Evolutionary conservation across 2,113 vertebrate genomes (phyloP).

Genomic region (Pipa parva): DNA sequence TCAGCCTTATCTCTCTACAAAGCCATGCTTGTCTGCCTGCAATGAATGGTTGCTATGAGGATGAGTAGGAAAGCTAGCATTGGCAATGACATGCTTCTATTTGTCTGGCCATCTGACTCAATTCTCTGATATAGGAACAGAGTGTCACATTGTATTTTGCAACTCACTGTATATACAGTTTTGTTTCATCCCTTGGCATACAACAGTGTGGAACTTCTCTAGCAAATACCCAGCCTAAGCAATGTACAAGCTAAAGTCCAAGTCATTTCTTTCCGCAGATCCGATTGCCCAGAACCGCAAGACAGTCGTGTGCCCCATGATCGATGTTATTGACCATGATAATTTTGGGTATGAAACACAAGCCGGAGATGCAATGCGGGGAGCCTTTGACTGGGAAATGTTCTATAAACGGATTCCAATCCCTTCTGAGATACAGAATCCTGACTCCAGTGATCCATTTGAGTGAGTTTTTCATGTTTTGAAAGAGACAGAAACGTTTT

Average conservation of each 20-base stretch:
- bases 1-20: neutral
- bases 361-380: conserved; percentile 93
- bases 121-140: conserved; percentile 15
- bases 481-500: too few species aligned
- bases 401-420: conserved; percentile 97
- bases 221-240: too few species aligned
- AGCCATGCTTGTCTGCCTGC: conserved; percentile 4
- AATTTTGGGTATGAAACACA: conserved; percentile 94
- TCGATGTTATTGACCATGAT: conserved; percentile 95
- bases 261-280: conserved; percentile 64
- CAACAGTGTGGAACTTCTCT: too few species aligned
- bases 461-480: conserved; percentile 71
- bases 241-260: too few species aligned
- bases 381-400: conserved; percentile 98
- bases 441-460: conserved; percentile 89
- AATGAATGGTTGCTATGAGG: conserved; percentile 3
- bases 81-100: conserved; percentile 12
- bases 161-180: neutral
- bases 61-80: conserved; percentile 1
- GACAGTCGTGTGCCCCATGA: conserved; percentile 95
- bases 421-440: conserved; percentile 80
- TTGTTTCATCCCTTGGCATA: neutral
- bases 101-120: conserved; percentile 23
- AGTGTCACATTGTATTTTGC: conserved; percentile 2
- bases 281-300: conserved; percentile 90